Evolutionary conservation across 2,888 invertebrate species (phyloP).

Genomic region (Spisula subtruncata): DNA sequence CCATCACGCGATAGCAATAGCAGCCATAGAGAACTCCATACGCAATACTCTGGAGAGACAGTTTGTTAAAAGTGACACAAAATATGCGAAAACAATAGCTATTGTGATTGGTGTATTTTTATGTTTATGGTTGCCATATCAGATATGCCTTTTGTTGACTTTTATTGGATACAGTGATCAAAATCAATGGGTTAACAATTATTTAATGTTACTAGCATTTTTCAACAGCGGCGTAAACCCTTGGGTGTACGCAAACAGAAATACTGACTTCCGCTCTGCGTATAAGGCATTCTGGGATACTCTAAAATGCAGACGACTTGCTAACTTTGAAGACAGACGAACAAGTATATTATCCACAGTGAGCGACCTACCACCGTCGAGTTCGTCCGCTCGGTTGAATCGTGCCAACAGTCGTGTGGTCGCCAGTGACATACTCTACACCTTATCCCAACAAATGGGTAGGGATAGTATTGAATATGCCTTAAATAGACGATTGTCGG

Average conservation of each 20-base stretch:
- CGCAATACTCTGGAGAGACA: slow-evolving; percentile 83
- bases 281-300: slow-evolving; percentile 84
- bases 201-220: slow-evolving; percentile 90
- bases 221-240: slow-evolving; percentile 90
- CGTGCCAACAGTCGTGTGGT: slow-evolving; percentile 69
- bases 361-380: slow-evolving; percentile 52
- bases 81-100: slow-evolving; percentile 91
- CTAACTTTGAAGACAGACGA: slow-evolving; percentile 45
- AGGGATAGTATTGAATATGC: slow-evolving; percentile 43
- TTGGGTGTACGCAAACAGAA: slow-evolving; percentile 91
- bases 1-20: slow-evolving; percentile 91
- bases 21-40: slow-evolving; percentile 90
- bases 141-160: slow-evolving; percentile 88
- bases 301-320: slow-evolving; percentile 39
- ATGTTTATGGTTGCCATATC: slow-evolving; percentile 90
- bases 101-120: slow-evolving; percentile 91
- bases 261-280: slow-evolving; percentile 90
- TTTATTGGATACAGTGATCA: slow-evolving; percentile 87
- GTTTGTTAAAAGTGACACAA: slow-evolving; percentile 86
- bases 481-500: slow-evolving; percentile 50
- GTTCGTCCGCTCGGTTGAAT: slow-evolving; percentile 60
- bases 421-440: slow-evolving; percentile 60
- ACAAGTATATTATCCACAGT: slow-evolving; percentile 68
- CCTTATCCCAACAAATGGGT: slow-evolving; percentile 46
- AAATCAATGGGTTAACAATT: slow-evolving; percentile 89